Percentiles rank a stretch among this genome's conserved stretches.
Evolutionary conservation across 2,888 invertebrate species (phyloP).

Genomic region (Tridacna gigas): DNA sequence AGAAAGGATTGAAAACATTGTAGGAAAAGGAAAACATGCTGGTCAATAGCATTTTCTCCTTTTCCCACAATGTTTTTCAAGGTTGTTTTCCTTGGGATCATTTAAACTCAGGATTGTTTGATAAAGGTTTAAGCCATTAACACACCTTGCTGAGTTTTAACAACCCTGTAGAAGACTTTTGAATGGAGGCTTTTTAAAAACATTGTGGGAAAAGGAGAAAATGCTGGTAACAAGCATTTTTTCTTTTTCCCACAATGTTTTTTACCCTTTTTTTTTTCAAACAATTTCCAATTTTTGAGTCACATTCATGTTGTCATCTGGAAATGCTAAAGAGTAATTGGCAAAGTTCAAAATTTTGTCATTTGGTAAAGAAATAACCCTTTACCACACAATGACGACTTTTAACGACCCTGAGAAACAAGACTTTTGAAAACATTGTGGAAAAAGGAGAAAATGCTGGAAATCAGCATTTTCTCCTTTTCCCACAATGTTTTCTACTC

Average conservation of each 20-base stretch:
- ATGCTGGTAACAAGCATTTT: background rate
- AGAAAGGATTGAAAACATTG: too few relatives aligned
- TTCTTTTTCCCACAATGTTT: background rate
- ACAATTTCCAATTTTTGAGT: too few relatives aligned
- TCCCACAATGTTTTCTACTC: too few relatives aligned
- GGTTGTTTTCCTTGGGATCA: too few relatives aligned
- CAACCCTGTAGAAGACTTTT: background rate
- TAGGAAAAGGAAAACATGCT: too few relatives aligned
- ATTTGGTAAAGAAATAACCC: background rate
- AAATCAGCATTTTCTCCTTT: background rate
- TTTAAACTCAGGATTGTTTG: too few relatives aligned
- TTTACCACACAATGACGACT: background rate
- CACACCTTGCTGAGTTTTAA: background rate
- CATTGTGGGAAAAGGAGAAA: background rate
- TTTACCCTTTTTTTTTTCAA: background rate
- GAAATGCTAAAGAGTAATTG: too few relatives aligned
- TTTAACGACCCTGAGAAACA: background rate
- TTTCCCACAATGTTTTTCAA: too few relatives aligned
- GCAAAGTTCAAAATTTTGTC: too few relatives aligned
- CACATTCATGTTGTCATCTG: too few relatives aligned
- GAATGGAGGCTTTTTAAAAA: background rate
- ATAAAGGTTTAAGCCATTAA: background rate
- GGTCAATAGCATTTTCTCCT: too few relatives aligned
- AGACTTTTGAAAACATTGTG: background rate
- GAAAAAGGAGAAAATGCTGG: background rate